These are phyloP conservation scores for Scaptomyza cyrtandrae DNA, from an alignment of 2,888 invertebrate genomes.

Conservation along the genomic window DNA sequence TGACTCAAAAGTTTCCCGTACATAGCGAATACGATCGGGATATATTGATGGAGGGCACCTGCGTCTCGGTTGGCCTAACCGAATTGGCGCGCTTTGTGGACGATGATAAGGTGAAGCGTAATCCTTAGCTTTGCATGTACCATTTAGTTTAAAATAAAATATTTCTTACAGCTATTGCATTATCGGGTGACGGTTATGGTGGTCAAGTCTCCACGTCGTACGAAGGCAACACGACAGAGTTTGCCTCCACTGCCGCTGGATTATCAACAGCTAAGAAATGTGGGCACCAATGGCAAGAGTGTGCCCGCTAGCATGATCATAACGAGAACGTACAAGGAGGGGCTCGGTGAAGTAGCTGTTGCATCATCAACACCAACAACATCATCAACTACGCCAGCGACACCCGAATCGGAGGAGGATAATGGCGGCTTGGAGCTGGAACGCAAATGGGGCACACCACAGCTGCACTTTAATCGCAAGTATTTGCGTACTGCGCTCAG, in stretches of 20 bases:
- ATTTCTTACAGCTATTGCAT: conserved; percentile 68
- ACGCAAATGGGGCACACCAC: conserved; percentile 83
- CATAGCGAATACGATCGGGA: conserved; percentile 84
- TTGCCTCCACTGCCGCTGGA: conserved; percentile 68
- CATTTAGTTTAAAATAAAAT: not conserved
- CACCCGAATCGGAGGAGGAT: conserved; percentile 66
- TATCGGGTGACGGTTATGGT: conserved; percentile 80
- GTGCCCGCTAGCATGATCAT: conserved; percentile 81
- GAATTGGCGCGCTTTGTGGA: conserved; percentile 82
- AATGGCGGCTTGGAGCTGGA: conserved; percentile 59
- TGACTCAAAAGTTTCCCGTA: conserved; percentile 83
- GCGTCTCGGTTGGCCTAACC: conserved; percentile 77
- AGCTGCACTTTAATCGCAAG: conserved; percentile 83
- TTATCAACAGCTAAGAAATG: conserved; percentile 74
- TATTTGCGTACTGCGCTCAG: conserved; percentile 72
- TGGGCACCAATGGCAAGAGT: conserved; percentile 80
- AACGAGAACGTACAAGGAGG: conserved; percentile 73
- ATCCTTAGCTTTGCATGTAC: not conserved
- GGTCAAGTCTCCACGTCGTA: conserved; percentile 76
- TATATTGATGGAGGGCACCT: conserved; percentile 83
- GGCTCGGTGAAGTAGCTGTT: conserved; percentile 39
- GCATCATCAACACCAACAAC: conserved; percentile 1
- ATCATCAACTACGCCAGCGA: conserved; percentile 17
- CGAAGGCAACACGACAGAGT: conserved; percentile 58
- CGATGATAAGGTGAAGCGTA: conserved; percentile 72